Base-by-base conservation (phyloP, 2,113 vertebrate species). In the Chloebia gouldiae region DNA sequence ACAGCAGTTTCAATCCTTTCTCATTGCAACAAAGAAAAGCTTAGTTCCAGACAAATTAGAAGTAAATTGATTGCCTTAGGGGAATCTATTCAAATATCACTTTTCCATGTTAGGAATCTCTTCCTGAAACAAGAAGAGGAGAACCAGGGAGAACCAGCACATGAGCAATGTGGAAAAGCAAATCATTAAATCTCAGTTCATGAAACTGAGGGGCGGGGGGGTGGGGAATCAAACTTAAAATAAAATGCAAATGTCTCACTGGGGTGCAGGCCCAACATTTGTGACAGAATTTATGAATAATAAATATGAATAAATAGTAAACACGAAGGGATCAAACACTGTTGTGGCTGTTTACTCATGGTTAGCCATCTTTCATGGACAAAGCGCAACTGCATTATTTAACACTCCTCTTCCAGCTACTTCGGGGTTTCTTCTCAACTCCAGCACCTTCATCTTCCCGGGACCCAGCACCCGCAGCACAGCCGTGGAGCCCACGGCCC, bases 31-130 rank as follows among this genome's bases (percentile, higher is more conserved):
- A 98, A 98, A 98, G 96, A 96, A 98, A 98, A 98, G 97, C 96
- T 98, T 98, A 98, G 96, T 98, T 98, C 97, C 96, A 98, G 97
- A 98, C 96, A 98, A 98, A 98, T 98, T 98, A 98, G 98, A 98
- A 98, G 97, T 98, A 98, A 98, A 98, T 98, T 98, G 98, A 98
- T 97, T 97, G 98, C 98, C 98, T 98, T 96, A 96, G 97, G 97
- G 97, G 97, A 97, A 97, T 98, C 92, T 97, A 97, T 97, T 98
- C 97, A 98, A 98, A 98, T 98, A 98, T 97, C 95, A 97, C 96
- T 98, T 98, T 97, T 98, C 96, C 91, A 92, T 92, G 93, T 98
- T 98, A 95, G 92, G 97, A 97, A 98, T 97, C 90, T 96, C 96
- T 96, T 95, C 94, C 92, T 96, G 92, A 97, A 98, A 98, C 95